Percentiles rank a stretch among this genome's conserved stretches.
These are phyloP conservation scores for Lysandra coridon DNA, from an alignment of 2,888 invertebrate species.

Conservation along the genomic window DNA sequence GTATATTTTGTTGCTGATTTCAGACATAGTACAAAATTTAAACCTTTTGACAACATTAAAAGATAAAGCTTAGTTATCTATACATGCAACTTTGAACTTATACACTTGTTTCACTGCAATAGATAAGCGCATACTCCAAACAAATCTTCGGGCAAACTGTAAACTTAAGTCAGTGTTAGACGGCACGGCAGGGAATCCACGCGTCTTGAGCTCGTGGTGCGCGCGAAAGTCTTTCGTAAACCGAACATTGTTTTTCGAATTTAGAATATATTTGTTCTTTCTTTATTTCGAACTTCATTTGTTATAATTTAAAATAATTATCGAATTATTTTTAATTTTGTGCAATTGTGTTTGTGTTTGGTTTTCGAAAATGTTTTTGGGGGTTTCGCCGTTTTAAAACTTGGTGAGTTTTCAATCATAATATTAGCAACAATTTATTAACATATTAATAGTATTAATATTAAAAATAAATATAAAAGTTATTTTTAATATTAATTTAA, in stretches of 20 bases:
- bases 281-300: neutral
- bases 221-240: conserved; percentile 30
- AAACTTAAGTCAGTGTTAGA: conserved; percentile 32
- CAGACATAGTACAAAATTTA: neutral
- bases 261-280: neutral
- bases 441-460: no score
- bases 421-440: no score
- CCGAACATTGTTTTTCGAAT: conserved; percentile 26
- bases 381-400: conserved; percentile 15
- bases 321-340: conserved; percentile 5
- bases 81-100: neutral
- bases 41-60: neutral
- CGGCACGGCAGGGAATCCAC: conserved; percentile 14
- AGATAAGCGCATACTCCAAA: neutral
- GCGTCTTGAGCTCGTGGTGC: conserved; percentile 24
- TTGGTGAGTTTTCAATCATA: neutral
- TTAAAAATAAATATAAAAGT: no score
- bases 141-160: conserved; percentile 18
- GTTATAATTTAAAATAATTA: neutral
- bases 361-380: conserved; percentile 22
- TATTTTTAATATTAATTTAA: neutral
- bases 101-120: neutral
- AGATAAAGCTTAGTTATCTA: neutral
- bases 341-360: neutral
- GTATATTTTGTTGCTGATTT: no score